Evolutionary conservation across 1,140 invertebrate genomes (phyloP).

Genomic region (Dreissena rostriformis): DNA sequence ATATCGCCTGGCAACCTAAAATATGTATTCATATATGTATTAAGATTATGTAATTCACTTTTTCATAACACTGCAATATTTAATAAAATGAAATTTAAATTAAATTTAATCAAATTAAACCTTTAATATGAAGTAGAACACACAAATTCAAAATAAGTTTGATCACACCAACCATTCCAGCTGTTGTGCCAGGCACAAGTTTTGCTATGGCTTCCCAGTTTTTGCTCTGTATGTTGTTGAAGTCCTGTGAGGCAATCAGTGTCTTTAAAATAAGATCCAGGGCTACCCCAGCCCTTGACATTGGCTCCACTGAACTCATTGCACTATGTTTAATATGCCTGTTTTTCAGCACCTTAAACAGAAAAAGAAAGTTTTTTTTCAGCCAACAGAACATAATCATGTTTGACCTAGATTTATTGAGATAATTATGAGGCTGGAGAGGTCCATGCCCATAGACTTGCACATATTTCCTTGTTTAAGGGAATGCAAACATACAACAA

Average conservation of each 20-base stretch:
- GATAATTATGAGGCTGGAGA: too few species aligned
- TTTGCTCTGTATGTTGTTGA: conserved; percentile 72
- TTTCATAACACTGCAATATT: too few species aligned
- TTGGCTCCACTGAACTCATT: conserved; percentile 65
- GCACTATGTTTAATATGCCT: too few species aligned
- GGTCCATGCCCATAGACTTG: too few species aligned
- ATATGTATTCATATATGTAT: background rate
- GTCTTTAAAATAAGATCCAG: conserved; percentile 78
- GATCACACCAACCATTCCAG: conserved; percentile 57
- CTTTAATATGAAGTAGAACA: background rate
- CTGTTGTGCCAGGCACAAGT: conserved; percentile 77
- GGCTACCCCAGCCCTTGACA: conserved; percentile 66
- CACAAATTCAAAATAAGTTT: too few species aligned
- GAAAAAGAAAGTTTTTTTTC: too few species aligned
- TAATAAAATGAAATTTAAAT: background rate
- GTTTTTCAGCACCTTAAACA: too few species aligned
- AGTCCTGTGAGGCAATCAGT: conserved; percentile 74
- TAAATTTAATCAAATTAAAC: background rate
- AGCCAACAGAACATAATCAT: too few species aligned
- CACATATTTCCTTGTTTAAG: too few species aligned
- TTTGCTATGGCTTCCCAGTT: conserved; percentile 79
- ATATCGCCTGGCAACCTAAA: conserved; percentile 75
- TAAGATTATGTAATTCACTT: too few species aligned
- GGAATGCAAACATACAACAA: too few species aligned
- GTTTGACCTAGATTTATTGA: too few species aligned